Percentiles rank a stretch among this genome's conserved stretches.
Evolutionary conservation across 2,113 vertebrate genomes (phyloP).

Genomic region (Sarotherodon lohbergeri): DNA sequence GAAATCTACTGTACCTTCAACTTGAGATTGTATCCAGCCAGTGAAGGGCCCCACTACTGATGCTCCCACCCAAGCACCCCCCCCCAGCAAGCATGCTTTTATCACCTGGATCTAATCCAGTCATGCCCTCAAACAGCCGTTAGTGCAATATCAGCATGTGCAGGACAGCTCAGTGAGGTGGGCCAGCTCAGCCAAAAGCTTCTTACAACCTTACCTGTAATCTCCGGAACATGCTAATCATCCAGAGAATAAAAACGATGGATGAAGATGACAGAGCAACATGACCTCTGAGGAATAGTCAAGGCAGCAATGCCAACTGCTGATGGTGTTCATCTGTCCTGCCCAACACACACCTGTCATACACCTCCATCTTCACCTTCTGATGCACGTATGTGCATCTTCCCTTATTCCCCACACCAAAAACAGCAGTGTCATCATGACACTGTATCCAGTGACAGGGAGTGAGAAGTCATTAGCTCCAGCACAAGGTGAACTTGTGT

Average conservation of each 20-base stretch:
- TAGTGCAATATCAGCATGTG: background rate
- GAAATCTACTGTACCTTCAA: conserved; percentile 29
- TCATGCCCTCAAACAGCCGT: background rate
- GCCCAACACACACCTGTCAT: background rate
- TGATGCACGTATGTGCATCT: background rate
- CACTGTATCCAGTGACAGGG: background rate
- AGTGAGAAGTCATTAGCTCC: background rate
- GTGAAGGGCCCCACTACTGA: background rate
- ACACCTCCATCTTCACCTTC: background rate
- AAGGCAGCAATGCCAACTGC: background rate
- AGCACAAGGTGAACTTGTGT: background rate
- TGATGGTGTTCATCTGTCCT: background rate
- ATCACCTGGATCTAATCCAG: background rate
- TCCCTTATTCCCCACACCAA: background rate
- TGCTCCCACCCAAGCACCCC: background rate
- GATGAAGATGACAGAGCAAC: background rate
- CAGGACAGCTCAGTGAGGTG: background rate
- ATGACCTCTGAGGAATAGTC: background rate
- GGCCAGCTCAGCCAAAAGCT: background rate
- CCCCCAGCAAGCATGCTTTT: conserved; percentile 21
- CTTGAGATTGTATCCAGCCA: background rate
- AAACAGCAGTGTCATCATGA: background rate
- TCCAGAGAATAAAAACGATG: background rate
- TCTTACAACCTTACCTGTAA: conserved; percentile 38
- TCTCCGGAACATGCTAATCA: background rate